Base-by-base conservation (phyloP, 2,113 vertebrate species). In the Beaufortia kweichowensis region DNA sequence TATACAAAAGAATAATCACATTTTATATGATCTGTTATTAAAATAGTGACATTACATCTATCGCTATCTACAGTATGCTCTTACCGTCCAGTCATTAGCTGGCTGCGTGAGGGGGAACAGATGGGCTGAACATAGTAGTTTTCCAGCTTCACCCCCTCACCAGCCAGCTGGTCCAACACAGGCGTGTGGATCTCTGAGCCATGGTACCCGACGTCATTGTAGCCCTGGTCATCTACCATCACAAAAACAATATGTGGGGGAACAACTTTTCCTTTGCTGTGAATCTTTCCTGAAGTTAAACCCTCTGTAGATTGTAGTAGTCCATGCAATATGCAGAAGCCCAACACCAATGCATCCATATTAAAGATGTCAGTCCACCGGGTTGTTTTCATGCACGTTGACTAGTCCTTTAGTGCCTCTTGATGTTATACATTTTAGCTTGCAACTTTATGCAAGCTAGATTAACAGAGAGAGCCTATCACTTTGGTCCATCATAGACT, bases 71-170 rank as follows among this genome's bases (percentile, higher is more conserved):
- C n/a, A n/a, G n/a, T n/a, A n/a, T 75, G 43, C 21, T 80, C 90
- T 95, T 91, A 98, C 95, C 93, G 92, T 72, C 96, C 96, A 0
- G 95, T 98, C 84, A 96, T 96, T 60, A 98, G 94, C 83, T 98
- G 96, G 88, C 96, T 98, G 33, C 95, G 86, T 33, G 95, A 98
- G 0, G 96, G 96, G 0, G 95, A 98, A 85, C 97, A 99, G 90
- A 97, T 97, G 60, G 96, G 94, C 83, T 98, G 95, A 83, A 98
- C 95, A 43, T 97, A 98, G 79, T 98, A 98, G 76, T 97, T 98
- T 87, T 98, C 96, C 88, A 98, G 88, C 78, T 94, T 96, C 35
- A 97, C 95, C 0, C 96, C 96, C 56, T 96, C 94, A 0, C 90
- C 94, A 0, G 97, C 95, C 83, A 98, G 89, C 70, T 86, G 88